phyloP scores from a whole-genome alignment of 2,113 vertebrate species.

The Carassius auratus region DNA sequence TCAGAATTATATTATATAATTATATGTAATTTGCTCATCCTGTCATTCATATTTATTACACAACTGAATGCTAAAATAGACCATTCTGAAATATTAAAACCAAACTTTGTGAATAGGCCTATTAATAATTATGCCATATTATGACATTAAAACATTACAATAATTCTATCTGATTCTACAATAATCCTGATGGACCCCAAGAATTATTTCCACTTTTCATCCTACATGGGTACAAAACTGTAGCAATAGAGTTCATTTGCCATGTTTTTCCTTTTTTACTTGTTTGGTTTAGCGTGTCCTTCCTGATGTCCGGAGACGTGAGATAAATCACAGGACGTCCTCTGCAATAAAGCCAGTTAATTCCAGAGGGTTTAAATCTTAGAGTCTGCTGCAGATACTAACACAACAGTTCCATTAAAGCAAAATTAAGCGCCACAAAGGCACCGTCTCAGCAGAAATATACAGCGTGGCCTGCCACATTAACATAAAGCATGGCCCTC shows the following conservation, averaged over 20 bases:
- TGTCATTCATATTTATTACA: neutral
- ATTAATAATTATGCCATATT: neutral
- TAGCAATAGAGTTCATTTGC: slow-evolving; percentile 21
- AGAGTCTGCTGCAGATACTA: slow-evolving; percentile 68
- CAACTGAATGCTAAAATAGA: neutral
- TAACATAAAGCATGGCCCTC: slow-evolving; percentile 81
- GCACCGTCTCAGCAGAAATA: slow-evolving; percentile 78
- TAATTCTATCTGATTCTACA: neutral
- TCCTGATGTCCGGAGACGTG: slow-evolving; percentile 54
- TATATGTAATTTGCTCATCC: neutral
- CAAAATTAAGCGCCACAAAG: slow-evolving; percentile 77
- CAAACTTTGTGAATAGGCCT: neutral
- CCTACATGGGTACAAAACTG: neutral
- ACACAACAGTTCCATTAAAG: slow-evolving; percentile 70
- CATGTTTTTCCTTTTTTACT: slow-evolving; percentile 31
- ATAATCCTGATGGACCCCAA: neutral
- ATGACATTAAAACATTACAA: neutral
- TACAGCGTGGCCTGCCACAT: slow-evolving; percentile 74
- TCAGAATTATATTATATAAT: neutral
- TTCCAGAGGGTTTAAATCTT: slow-evolving; percentile 71
- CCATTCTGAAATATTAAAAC: neutral
- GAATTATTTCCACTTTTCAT: neutral
- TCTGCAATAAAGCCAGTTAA: slow-evolving; percentile 68
- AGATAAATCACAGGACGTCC: slow-evolving; percentile 65
- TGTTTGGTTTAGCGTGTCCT: slow-evolving; percentile 54